A percentile compares a stretch with the other conserved stretches of the same genome.
These are phyloP conservation scores for Agonopterix alstromeriana DNA, from an alignment of 2,888 invertebrate species.

Conservation along the genomic window DNA sequence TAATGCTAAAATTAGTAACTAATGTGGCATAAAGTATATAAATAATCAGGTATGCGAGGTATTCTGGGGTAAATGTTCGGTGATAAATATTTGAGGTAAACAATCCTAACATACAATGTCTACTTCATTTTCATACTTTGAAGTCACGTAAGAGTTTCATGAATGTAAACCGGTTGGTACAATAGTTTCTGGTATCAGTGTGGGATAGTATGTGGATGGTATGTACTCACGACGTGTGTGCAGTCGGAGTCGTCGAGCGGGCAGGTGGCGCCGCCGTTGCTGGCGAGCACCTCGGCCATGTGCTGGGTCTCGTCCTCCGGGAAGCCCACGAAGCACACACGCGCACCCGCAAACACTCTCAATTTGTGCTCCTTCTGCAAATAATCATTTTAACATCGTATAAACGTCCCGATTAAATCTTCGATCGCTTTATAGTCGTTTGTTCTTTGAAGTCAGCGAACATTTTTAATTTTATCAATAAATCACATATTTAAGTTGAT, in stretches of 20 bases:
- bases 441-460: no score
- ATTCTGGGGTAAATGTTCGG: constrained; percentile 43
- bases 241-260: constrained; percentile 88
- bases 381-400: neutral
- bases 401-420: no score
- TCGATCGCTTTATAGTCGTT: no score
- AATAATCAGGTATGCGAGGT: constrained; percentile 45
- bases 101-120: constrained; percentile 8
- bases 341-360: constrained; percentile 91
- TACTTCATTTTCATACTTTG: no score
- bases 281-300: constrained; percentile 92
- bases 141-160: no score
- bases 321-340: constrained; percentile 93
- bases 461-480: no score
- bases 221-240: constrained; percentile 91
- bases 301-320: constrained; percentile 92
- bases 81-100: constrained; percentile 25
- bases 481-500: no score
- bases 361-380: constrained; percentile 83
- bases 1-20: constrained; percentile 55
- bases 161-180: no score
- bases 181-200: neutral
- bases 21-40: constrained; percentile 45
- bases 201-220: neutral
- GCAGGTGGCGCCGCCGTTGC: constrained; percentile 89